Evolutionary conservation across 2,888 invertebrate species (phyloP), one percentile per base, ranked within the genome.

Genomic region (Sphaeridia pumilis): DNA sequence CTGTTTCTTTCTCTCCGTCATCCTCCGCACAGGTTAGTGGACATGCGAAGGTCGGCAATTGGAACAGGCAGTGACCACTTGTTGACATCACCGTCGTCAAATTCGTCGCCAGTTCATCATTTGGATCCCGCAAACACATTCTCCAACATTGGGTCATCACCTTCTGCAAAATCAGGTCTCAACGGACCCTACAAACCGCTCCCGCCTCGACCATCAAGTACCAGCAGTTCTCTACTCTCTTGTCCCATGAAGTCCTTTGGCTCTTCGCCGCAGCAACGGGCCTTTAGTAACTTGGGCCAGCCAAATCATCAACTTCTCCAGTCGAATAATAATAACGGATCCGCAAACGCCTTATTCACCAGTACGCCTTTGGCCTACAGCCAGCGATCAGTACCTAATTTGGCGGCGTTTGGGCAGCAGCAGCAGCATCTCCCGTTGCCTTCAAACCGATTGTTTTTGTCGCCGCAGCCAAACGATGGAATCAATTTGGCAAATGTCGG

Each of bases 21-120:
- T 27, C 22, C 38, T 38, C 31, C 47, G 46, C 50, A 20, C 48
- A 63, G 63, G 44, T 48, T 63, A 38, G 63, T 63, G 54, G 63
- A 63, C 56, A 63, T 63, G 63, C 51, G 63, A 48, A 44, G 63
- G 36, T 55, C 59, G 17, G 59, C 57, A 22, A 57, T 63, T 28
- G 60, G 60, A 48, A 49, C 52, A 25, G 60, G 58, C 22, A 48
- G 54, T 3, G 46, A 36, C 26, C 44, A 52, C 14, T 7, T 7
- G 7, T 7, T 20, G 24, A 14, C 41, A 34, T 27, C 41, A 26
- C 52, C 56, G 3, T 46, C 46, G 26, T 43, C 55, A 12, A 51
- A 49, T 25, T 48, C 42, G 31, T 24, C 35, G 4, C n/a, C n/a
- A n/a, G n/a, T n/a, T n/a, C n/a, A n/a, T n/a, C n/a, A n/a, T n/a